Percentiles rank a stretch among this genome's conserved stretches.
These are phyloP conservation scores for Lithobates sylvaticus DNA, from an alignment of 2,797 vertebrate genomes.

Conservation along the genomic window DNA sequence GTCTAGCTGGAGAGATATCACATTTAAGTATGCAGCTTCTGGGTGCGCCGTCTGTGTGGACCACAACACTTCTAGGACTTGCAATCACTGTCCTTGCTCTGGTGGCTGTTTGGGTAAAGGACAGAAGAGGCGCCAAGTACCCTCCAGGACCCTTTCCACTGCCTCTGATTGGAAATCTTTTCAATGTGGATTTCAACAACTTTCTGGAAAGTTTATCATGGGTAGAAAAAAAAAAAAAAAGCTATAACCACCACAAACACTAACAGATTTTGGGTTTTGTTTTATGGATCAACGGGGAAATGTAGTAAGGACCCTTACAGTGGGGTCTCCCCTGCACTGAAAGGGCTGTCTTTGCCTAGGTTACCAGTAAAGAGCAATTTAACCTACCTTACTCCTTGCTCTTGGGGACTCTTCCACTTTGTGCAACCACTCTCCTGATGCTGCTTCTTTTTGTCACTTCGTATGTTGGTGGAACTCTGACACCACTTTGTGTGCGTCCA, in stretches of 20 bases:
- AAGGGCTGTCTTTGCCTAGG: too few relatives aligned
- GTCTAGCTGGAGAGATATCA: not conserved
- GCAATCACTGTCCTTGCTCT: not conserved
- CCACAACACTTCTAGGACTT: conserved; percentile 6
- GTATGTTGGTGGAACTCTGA: too few relatives aligned
- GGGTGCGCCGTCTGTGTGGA: not conserved
- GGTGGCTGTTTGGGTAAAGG: conserved; percentile 14
- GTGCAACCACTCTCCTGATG: too few relatives aligned
- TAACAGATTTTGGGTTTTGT: too few relatives aligned
- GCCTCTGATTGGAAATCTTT: conserved; percentile 38
- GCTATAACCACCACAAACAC: not conserved
- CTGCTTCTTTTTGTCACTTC: too few relatives aligned
- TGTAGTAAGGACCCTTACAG: too few relatives aligned
- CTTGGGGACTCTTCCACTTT: too few relatives aligned
- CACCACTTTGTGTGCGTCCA: too few relatives aligned
- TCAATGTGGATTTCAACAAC: conserved; percentile 27
- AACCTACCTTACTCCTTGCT: too few relatives aligned
- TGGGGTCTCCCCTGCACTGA: too few relatives aligned
- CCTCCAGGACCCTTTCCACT: conserved; percentile 30
- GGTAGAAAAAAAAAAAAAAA: not conserved
- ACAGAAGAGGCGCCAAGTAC: conserved; percentile 1
- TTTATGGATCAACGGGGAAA: too few relatives aligned
- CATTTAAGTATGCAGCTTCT: not conserved
- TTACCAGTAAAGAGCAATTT: too few relatives aligned
- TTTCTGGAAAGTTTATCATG: conserved; percentile 32